Percentiles rank a stretch among this genome's conserved stretches.
phyloP scores from a whole-genome alignment of 2,797 vertebrate species.

The Orestias chungarensis region DNA sequence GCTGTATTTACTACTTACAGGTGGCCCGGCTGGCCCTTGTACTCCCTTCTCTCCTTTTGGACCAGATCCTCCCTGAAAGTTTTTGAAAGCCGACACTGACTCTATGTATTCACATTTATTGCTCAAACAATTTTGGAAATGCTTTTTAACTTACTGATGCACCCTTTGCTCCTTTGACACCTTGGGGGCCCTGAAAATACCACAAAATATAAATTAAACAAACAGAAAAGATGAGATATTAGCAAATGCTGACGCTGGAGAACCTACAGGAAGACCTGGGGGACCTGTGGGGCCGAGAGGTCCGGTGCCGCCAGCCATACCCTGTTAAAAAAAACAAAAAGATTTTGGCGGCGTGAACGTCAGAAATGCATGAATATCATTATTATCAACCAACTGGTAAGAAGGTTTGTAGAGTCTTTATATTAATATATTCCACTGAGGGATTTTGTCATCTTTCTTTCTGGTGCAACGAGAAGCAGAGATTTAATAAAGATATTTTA shows the following conservation, averaged over 20 bases:
- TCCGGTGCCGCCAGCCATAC: slow-evolving; percentile 86
- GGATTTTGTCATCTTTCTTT: no score
- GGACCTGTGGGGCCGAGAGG: slow-evolving; percentile 86
- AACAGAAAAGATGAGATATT: not conserved
- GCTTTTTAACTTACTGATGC: slow-evolving; percentile 81
- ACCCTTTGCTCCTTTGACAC: slow-evolving; percentile 91
- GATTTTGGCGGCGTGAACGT: no score
- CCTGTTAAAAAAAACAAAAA: slow-evolving; percentile 69
- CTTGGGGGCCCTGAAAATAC: slow-evolving; percentile 83
- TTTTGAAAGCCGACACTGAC: not conserved
- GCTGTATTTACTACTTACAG: slow-evolving; percentile 83
- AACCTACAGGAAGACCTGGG: slow-evolving; percentile 88
- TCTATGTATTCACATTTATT: not conserved
- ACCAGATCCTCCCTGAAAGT: slow-evolving; percentile 86
- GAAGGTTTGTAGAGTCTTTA: no score
- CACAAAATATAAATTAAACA: not conserved
- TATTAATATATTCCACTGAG: no score
- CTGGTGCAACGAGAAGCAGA: no score
- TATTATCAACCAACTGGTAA: no score
- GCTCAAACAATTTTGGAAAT: not conserved
- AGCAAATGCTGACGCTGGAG: not conserved
- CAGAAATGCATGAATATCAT: no score
- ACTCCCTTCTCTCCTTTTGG: slow-evolving; percentile 91
- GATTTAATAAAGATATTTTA: no score
- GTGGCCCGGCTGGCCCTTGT: slow-evolving; percentile 84